Evolutionary conservation across 2,888 invertebrate genomes (phyloP).

Genomic region (Pedicia rivosa): DNA sequence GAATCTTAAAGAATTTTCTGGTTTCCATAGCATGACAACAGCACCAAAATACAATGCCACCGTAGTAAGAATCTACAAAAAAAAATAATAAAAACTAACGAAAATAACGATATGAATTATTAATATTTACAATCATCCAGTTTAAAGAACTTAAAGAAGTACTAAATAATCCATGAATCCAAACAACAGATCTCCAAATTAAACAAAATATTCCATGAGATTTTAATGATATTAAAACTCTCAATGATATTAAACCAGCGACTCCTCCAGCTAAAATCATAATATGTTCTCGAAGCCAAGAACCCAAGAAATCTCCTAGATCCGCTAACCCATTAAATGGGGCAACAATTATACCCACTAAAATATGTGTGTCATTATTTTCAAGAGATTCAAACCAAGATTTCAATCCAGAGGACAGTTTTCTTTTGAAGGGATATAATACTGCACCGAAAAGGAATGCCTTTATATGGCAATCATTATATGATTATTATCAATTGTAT

Average conservation of each 20-base stretch:
- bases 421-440: conserved; percentile 85
- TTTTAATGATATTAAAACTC: conserved; percentile 35
- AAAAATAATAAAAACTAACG: conserved; percentile 11
- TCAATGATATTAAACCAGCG: conserved; percentile 15
- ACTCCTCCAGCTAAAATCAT: conserved; percentile 36
- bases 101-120: background rate
- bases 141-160: conserved; percentile 6
- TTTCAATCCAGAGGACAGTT: conserved; percentile 55
- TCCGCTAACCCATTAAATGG: conserved; percentile 65
- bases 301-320: conserved; percentile 57
- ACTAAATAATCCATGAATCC: conserved; percentile 25
- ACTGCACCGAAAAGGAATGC: conserved; percentile 92
- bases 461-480: too few relatives aligned
- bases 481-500: too few relatives aligned
- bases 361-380: conserved; percentile 46
- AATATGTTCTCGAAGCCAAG: conserved; percentile 49
- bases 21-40: conserved; percentile 60
- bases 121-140: conserved; percentile 7
- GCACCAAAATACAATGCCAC: conserved; percentile 52
- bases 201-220: conserved; percentile 41
- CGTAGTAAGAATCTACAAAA: conserved; percentile 47
- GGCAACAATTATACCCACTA: conserved; percentile 39
- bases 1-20: conserved; percentile 46
- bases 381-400: conserved; percentile 63
- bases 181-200: conserved; percentile 30